Conservation (phyloP, 2,797 vertebrate genomes). For the Rhinophrynus dorsalis region DNA sequence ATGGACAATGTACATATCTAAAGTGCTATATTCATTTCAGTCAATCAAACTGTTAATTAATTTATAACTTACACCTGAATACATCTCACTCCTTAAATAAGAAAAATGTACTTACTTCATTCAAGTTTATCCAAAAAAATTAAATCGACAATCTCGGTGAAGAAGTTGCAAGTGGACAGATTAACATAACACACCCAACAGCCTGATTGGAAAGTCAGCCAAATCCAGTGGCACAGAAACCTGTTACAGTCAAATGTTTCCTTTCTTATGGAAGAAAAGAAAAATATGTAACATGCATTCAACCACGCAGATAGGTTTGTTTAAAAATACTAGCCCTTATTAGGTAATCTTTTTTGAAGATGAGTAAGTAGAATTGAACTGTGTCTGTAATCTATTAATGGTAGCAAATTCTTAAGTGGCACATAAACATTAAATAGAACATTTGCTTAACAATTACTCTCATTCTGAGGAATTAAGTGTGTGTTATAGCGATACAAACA, state of each 20-base stretch:
- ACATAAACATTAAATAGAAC: conserved; percentile 60
- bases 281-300: conserved; percentile 53
- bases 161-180: conserved; percentile 26
- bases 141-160: background rate
- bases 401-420: conserved; percentile 61
- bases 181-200: conserved; percentile 32
- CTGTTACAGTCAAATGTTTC: conserved; percentile 50
- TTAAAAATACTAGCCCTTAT: conserved; percentile 70
- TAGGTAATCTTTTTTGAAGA: conserved; percentile 68
- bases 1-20: no score
- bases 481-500: background rate
- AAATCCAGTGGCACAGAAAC: conserved; percentile 17
- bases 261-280: conserved; percentile 52
- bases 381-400: conserved; percentile 66
- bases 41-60: no score
- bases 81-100: background rate
- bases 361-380: conserved; percentile 58
- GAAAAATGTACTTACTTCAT: conserved; percentile 19
- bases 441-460: conserved; percentile 61
- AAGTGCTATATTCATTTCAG: no score
- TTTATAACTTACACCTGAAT: no score
- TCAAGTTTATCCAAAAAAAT: conserved; percentile 18
- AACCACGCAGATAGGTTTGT: conserved; percentile 53
- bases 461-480: conserved; percentile 55
- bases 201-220: conserved; percentile 20